phyloP scores from a whole-genome alignment of 2,113 vertebrate genomes.

The Dipodomys spectabilis region DNA sequence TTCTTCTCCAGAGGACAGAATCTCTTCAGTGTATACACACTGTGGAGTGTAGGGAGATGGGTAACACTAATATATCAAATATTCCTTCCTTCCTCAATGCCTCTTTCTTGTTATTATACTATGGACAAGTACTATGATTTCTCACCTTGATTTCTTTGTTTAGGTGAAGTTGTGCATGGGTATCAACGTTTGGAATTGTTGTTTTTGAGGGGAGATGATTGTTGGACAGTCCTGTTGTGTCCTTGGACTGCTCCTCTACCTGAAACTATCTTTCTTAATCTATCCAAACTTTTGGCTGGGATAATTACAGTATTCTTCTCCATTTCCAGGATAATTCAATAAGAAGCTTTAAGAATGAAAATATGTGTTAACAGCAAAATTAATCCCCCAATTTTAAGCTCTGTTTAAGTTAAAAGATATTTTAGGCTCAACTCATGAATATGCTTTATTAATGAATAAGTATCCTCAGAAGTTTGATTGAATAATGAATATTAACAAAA shows the following conservation, averaged over 20 bases:
- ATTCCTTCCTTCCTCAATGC: background rate
- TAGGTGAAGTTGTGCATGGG: background rate
- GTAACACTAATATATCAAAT: background rate
- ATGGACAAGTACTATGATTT: background rate
- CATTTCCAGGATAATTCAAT: slow-evolving; percentile 34
- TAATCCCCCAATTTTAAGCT: slow-evolving; percentile 15
- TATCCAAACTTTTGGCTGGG: slow-evolving; percentile 39
- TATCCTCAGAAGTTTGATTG: background rate
- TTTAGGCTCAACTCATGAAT: slow-evolving; percentile 17
- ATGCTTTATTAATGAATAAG: background rate
- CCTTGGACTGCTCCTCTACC: background rate
- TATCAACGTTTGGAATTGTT: background rate
- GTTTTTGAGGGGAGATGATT: background rate
- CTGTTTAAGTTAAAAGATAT: background rate
- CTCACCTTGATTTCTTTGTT: background rate
- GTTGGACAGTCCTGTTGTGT: background rate
- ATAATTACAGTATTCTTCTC: slow-evolving; percentile 63
- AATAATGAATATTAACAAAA: slow-evolving; percentile 19
- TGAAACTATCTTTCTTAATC: slow-evolving; percentile 52
- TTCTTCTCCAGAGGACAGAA: background rate
- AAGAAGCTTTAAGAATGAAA: background rate
- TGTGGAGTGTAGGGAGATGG: background rate
- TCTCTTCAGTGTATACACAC: background rate
- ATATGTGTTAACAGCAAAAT: background rate
- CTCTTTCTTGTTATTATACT: background rate